Conservation (phyloP, 1,140 invertebrate species). For the Liolophura sinensis region DNA sequence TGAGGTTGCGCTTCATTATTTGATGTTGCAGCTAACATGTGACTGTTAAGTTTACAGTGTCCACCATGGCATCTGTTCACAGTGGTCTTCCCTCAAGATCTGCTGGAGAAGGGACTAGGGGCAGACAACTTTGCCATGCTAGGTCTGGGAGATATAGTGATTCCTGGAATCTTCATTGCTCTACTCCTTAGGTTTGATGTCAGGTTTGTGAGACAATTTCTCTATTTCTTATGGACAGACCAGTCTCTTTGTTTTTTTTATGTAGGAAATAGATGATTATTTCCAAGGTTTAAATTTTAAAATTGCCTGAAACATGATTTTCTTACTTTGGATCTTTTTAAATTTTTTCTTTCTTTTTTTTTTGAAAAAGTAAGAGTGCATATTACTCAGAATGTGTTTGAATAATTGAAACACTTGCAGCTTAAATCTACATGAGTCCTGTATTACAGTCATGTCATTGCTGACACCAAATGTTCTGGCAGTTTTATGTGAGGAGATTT, state of each 20-base stretch:
- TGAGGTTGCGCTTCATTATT: too few species aligned
- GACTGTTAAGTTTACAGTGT: too few species aligned
- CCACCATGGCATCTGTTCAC: constrained; percentile 42
- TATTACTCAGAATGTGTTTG: too few species aligned
- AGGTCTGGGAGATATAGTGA: constrained; percentile 97
- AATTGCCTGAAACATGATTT: constrained; percentile 1
- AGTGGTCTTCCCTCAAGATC: constrained; percentile 98
- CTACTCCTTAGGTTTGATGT: constrained; percentile 94
- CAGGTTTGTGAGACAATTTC: constrained; percentile 55
- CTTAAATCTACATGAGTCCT: too few species aligned
- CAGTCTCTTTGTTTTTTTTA: background rate
- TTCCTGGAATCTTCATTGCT: constrained; percentile 99
- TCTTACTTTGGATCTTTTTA: too few species aligned
- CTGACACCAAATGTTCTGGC: too few species aligned
- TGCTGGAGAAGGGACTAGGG: constrained; percentile 87
- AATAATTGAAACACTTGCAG: too few species aligned
- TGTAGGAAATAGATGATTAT: background rate
- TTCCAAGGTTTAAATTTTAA: constrained; percentile 6
- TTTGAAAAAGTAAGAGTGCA: too few species aligned
- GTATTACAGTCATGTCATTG: too few species aligned
- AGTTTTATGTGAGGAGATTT: too few species aligned
- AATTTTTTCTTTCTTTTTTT: too few species aligned
- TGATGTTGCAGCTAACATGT: too few species aligned
- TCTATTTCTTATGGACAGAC: background rate
- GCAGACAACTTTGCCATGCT: constrained; percentile 98